Evolutionary conservation across 2,113 vertebrate species (phyloP).

Genomic region (Syngnathus floridae): DNA sequence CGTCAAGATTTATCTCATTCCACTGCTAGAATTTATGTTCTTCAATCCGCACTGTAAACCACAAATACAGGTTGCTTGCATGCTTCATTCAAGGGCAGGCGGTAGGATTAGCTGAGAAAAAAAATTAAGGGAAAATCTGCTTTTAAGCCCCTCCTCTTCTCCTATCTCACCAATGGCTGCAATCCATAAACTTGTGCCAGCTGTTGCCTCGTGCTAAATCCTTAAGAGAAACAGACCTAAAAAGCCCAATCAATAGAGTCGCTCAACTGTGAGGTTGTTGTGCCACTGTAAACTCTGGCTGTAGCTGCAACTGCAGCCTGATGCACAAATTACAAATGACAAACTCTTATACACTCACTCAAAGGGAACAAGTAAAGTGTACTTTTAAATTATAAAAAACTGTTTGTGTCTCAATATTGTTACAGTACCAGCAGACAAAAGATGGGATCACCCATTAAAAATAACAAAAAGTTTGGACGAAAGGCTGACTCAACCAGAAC

Average conservation of each 20-base stretch:
- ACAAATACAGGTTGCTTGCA: constrained; percentile 17
- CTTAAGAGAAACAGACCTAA: constrained; percentile 63
- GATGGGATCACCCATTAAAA: not conserved
- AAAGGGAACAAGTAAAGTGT: not conserved
- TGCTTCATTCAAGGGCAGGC: constrained; percentile 44
- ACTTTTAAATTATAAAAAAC: not conserved
- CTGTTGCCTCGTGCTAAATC: constrained; percentile 62
- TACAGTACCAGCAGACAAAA: not conserved
- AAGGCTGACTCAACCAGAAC: not conserved
- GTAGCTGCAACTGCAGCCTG: not conserved
- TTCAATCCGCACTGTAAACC: constrained; percentile 33
- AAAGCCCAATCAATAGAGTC: constrained; percentile 38
- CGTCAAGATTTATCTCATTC: constrained; percentile 31
- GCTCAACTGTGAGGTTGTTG: constrained; percentile 35
- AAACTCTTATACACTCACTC: not conserved
- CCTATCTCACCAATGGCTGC: constrained; percentile 36
- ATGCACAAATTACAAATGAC: not conserved
- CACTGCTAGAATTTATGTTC: constrained; percentile 37
- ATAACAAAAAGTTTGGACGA: no score
- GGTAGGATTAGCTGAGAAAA: constrained; percentile 49
- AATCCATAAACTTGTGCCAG: constrained; percentile 60
- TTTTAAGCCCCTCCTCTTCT: constrained; percentile 7
- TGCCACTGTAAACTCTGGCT: constrained; percentile 35
- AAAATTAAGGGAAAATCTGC: constrained; percentile 13
- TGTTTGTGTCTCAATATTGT: not conserved